These are phyloP conservation scores for Bombus waltoni DNA, from an alignment of 1,140 invertebrate species.

Conservation along the genomic window DNA sequence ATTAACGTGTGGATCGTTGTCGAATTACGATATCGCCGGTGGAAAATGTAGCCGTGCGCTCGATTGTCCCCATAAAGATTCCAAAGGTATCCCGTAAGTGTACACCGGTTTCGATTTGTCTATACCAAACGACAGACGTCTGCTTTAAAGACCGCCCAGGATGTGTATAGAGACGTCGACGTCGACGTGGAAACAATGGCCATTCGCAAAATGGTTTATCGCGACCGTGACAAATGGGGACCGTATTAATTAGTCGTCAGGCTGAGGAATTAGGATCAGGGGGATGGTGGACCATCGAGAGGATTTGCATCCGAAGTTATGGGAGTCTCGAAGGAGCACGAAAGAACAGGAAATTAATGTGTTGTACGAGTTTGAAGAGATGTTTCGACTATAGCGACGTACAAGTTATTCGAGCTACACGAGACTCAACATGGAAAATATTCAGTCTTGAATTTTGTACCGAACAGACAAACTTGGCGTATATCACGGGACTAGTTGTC, in stretches of 20 bases:
- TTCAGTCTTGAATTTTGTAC: too few relatives aligned
- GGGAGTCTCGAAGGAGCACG: not conserved
- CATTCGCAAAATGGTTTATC: constrained; percentile 27
- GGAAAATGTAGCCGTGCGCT: too few relatives aligned
- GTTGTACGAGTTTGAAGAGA: not conserved
- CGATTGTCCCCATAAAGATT: not conserved
- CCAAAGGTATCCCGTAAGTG: too few relatives aligned
- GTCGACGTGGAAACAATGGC: constrained; percentile 21
- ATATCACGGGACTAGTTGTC: too few relatives aligned
- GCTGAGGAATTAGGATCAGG: not conserved
- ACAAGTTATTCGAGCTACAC: not conserved
- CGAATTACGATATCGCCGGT: not conserved
- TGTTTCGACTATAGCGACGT: not conserved
- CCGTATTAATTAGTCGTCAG: constrained; percentile 24
- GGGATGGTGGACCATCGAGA: too few relatives aligned
- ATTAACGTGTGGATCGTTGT: constrained; percentile 20
- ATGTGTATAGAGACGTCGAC: not conserved
- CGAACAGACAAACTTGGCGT: too few relatives aligned
- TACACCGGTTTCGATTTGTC: not conserved
- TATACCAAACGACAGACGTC: not conserved
- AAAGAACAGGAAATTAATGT: not conserved
- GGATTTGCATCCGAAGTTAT: not conserved
- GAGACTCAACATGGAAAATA: too few relatives aligned
- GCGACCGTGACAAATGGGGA: constrained; percentile 16
- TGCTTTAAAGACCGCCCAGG: not conserved